Percentiles rank a stretch among this genome's conserved stretches.
These are phyloP conservation scores for Stegophylla sp. DNA, from an alignment of 2,888 invertebrate species.

Conservation along the genomic window DNA sequence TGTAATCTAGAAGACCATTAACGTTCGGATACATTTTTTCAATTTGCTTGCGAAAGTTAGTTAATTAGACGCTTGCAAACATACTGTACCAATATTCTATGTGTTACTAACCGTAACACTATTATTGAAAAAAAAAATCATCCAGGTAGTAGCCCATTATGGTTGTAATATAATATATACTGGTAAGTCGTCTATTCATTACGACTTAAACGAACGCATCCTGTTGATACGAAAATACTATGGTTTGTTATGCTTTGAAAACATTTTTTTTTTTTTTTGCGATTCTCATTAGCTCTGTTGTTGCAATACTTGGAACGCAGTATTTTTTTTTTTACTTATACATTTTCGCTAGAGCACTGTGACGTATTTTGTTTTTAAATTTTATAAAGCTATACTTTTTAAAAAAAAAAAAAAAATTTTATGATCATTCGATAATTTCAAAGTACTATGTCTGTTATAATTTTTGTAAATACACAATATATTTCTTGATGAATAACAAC, in stretches of 20 bases:
- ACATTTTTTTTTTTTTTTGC: conserved; percentile 1
- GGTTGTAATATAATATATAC: conserved; percentile 6
- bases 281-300: not conserved
- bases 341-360: too few relatives aligned
- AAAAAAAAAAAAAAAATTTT: too few relatives aligned
- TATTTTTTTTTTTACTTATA: not conserved
- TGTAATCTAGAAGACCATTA: conserved; percentile 24
- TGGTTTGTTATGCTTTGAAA: not conserved
- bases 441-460: too few relatives aligned
- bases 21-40: conserved; percentile 23
- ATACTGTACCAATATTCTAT: conserved; percentile 24
- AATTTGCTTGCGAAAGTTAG: conserved; percentile 54
- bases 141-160: conserved; percentile 26
- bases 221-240: conserved; percentile 28
- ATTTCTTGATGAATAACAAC: too few relatives aligned
- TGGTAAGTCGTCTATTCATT: conserved; percentile 29
- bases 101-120: conserved; percentile 8
- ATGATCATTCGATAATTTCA: too few relatives aligned
- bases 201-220: conserved; percentile 42
- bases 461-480: too few relatives aligned
- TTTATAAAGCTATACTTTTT: too few relatives aligned
- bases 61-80: conserved; percentile 30
- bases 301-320: not conserved
- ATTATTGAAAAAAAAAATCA: conserved; percentile 29
- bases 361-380: too few relatives aligned